Evolutionary conservation across 2,797 vertebrate genomes (phyloP).

Genomic region (Microhierax caerulescens): DNA sequence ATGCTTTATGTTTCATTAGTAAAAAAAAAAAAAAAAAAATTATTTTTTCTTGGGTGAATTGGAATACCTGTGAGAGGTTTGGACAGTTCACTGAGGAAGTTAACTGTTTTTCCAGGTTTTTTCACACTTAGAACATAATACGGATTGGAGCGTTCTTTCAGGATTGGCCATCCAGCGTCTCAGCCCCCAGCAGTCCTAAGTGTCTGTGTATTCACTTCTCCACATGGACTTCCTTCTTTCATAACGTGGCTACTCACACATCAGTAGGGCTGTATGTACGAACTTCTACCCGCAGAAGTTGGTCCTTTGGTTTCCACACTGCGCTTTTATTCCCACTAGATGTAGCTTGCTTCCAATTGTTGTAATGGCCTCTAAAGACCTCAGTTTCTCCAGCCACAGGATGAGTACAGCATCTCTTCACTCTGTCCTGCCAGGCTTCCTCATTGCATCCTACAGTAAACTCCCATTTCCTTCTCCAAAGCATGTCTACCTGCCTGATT

Average conservation of each 20-base stretch:
- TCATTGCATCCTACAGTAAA: background rate
- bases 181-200: background rate
- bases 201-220: background rate
- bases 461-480: background rate
- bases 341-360: background rate
- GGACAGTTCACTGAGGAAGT: background rate
- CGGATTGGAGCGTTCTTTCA: background rate
- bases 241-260: background rate
- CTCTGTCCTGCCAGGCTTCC: background rate
- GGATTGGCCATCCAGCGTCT: background rate
- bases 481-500: background rate
- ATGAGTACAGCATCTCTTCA: rapidly evolving
- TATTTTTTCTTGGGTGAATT: background rate
- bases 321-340: background rate
- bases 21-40: background rate
- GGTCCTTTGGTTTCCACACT: background rate
- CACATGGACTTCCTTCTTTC: background rate
- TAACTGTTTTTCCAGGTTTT: background rate
- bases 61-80: background rate
- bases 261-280: background rate
- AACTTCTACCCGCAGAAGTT: background rate
- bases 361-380: background rate
- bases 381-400: background rate
- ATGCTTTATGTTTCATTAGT: background rate
- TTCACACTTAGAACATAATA: background rate